These are phyloP conservation scores for Caenorhabditis virilis DNA, from an alignment of 2,888 invertebrate species.

Conservation along the genomic window DNA sequence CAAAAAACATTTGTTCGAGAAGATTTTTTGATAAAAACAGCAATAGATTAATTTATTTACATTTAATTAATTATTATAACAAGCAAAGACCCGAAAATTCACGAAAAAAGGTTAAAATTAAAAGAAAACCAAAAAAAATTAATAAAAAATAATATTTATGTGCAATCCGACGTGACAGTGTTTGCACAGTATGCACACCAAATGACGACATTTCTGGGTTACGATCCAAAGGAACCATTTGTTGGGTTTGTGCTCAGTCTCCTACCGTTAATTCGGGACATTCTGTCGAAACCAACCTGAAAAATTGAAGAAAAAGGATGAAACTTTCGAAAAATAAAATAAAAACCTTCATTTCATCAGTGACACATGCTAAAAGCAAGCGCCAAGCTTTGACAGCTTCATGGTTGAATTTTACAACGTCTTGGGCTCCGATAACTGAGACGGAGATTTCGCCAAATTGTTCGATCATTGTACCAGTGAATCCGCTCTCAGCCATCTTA, in stretches of 20 bases:
- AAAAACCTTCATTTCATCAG: constrained; percentile 53
- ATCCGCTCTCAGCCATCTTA: constrained; percentile 53
- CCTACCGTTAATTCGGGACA: constrained; percentile 36
- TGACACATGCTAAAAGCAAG: constrained; percentile 48
- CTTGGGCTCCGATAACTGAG: constrained; percentile 50
- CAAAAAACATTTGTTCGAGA: too few relatives aligned
- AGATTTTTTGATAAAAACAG: too few relatives aligned
- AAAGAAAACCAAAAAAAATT: constrained; percentile 3
- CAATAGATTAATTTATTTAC: background rate
- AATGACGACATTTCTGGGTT: constrained; percentile 7
- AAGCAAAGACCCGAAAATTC: constrained; percentile 10
- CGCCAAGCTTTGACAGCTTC: constrained; percentile 53
- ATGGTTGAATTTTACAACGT: constrained; percentile 51
- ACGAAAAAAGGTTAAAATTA: constrained; percentile 4
- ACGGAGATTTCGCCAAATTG: constrained; percentile 53
- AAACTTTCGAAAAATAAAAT: constrained; percentile 9
- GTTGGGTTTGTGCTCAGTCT: constrained; percentile 73
- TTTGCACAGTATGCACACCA: constrained; percentile 1
- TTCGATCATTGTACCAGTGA: constrained; percentile 54
- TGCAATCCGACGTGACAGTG: constrained; percentile 16
- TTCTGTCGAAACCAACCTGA: constrained; percentile 38
- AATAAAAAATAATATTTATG: too few relatives aligned
- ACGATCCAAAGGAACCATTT: constrained; percentile 72
- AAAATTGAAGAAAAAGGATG: constrained; percentile 3
- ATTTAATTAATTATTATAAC: background rate